phyloP scores from a whole-genome alignment of 2,797 vertebrate genomes.

The Hyperoplus lanceolatus region DNA sequence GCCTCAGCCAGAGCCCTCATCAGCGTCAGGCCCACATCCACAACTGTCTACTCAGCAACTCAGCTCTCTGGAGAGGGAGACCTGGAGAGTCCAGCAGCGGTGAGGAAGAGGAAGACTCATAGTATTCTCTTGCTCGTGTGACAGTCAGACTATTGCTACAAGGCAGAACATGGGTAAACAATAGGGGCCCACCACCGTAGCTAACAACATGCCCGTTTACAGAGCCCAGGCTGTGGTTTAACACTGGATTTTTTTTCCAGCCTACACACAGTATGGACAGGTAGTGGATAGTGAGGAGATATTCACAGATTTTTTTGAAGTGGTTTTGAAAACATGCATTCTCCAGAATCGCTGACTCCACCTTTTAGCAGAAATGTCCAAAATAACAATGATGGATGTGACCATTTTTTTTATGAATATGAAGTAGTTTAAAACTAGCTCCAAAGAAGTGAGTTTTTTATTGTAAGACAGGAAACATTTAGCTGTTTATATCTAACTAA shows the following conservation, averaged over 20 bases:
- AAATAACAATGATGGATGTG: background rate
- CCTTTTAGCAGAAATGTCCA: background rate
- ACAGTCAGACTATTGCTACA: background rate
- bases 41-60: slow-evolving; percentile 27
- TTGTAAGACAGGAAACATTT: too few species aligned
- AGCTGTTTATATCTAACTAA: too few species aligned
- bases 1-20: slow-evolving; percentile 75
- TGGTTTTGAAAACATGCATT: too few species aligned
- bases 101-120: slow-evolving; percentile 66
- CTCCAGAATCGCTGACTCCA: too few species aligned
- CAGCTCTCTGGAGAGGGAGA: slow-evolving; percentile 37
- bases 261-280: too few species aligned
- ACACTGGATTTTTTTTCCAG: too few species aligned
- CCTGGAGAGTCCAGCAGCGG: slow-evolving; percentile 79
- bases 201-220: too few species aligned
- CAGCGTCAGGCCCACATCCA: slow-evolving; percentile 54
- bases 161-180: background rate
- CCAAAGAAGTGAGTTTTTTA: background rate
- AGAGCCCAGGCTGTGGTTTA: too few species aligned
- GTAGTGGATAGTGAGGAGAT: too few species aligned
- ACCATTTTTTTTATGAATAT: background rate
- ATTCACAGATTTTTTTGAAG: too few species aligned
- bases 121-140: background rate
- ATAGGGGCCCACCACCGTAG: too few species aligned
- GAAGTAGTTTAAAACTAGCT: background rate